Conservation (phyloP, 37 sponge, comb jelly and placozoan genomes). For the Halichondria panicea region DNA sequence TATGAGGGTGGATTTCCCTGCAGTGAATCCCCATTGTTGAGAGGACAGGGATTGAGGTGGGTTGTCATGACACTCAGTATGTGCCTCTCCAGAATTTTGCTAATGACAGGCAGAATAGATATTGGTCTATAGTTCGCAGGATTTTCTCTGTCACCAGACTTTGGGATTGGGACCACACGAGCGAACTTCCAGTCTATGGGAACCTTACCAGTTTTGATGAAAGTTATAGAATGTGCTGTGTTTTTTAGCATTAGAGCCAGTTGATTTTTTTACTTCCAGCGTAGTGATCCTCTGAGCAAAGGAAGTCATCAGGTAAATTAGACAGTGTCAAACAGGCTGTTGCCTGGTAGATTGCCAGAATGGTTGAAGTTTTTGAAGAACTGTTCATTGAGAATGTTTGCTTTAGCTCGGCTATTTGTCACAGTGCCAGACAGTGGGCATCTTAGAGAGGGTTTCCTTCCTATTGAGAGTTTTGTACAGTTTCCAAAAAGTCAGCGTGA, state of each 20-base stretch:
- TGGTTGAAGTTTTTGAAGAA: neutral
- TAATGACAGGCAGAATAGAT: slow-evolving; percentile 7
- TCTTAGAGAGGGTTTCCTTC: too few relatives aligned
- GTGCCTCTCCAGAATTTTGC: slow-evolving; percentile 15
- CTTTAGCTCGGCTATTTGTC: neutral
- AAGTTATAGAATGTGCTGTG: neutral
- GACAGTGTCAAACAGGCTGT: neutral
- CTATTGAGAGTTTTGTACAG: neutral
- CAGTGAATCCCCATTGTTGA: too few relatives aligned
- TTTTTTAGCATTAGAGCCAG: slow-evolving; percentile 14
- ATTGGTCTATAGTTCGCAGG: slow-evolving; percentile 24
- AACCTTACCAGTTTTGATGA: neutral
- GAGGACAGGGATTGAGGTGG: too few relatives aligned
- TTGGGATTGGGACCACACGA: slow-evolving; percentile 14
- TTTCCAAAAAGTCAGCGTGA: slow-evolving; percentile 11
- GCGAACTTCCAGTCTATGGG: slow-evolving; percentile 1
- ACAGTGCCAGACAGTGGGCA: too few relatives aligned
- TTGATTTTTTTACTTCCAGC: neutral
- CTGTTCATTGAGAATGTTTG: neutral
- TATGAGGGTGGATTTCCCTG: too few relatives aligned
- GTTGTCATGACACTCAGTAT: neutral
- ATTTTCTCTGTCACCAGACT: neutral
- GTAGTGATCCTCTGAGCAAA: neutral
- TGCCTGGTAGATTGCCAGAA: neutral
- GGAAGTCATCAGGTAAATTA: neutral